phyloP scores from a whole-genome alignment of 2,888 invertebrate genomes.

The Iphiclides podalirius region DNA sequence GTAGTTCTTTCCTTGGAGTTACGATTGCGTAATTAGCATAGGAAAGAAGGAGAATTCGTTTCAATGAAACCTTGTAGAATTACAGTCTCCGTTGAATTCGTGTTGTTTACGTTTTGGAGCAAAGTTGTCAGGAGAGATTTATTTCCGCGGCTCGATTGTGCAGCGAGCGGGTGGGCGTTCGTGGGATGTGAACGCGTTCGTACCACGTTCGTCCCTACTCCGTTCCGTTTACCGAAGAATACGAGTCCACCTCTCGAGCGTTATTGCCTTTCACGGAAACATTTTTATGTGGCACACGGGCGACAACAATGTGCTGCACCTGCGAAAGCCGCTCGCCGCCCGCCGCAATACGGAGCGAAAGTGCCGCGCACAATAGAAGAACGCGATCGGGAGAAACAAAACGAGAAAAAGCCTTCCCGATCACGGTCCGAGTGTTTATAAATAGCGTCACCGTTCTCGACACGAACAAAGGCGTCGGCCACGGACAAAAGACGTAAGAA shows the following conservation, averaged over 20 bases:
- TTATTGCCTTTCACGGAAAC: slow-evolving; percentile 48
- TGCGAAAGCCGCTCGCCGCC: too few species aligned
- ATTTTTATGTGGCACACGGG: slow-evolving; percentile 42
- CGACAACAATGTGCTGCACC: slow-evolving; percentile 25
- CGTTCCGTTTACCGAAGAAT: slow-evolving; percentile 49
- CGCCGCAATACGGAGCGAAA: too few species aligned
- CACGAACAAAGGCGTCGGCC: slow-evolving; percentile 68
- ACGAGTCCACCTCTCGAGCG: too few species aligned
- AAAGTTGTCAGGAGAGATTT: slow-evolving; percentile 64
- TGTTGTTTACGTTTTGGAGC: slow-evolving; percentile 28
- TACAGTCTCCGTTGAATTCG: too few species aligned
- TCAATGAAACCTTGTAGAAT: too few species aligned
- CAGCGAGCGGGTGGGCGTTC: slow-evolving; percentile 56
- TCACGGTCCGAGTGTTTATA: slow-evolving; percentile 63
- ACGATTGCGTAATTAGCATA: too few species aligned
- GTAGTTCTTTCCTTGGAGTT: too few species aligned
- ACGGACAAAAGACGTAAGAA: too few species aligned
- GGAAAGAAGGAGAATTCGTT: too few species aligned
- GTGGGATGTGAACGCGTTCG: slow-evolving; percentile 53
- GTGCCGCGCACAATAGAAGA: too few species aligned
- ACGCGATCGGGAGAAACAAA: too few species aligned
- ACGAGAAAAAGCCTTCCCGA: slow-evolving; percentile 50
- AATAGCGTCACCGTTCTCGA: slow-evolving; percentile 55
- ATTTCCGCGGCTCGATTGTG: slow-evolving; percentile 58
- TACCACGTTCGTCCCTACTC: slow-evolving; percentile 49